Evolutionary conservation across 1,140 invertebrate species (phyloP).

Genomic region (Drosophila insularis): DNA sequence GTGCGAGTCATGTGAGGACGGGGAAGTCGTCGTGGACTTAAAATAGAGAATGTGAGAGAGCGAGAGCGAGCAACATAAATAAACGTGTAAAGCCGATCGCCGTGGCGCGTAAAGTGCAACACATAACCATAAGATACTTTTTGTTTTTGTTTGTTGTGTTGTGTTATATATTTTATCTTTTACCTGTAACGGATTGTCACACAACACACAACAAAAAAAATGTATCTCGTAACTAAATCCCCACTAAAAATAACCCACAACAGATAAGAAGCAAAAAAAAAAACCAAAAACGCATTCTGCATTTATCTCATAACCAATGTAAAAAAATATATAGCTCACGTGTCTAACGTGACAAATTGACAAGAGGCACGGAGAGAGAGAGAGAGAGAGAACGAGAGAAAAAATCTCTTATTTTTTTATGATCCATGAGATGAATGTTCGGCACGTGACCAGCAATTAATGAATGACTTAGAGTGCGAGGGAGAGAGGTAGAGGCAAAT

Average conservation of each 20-base stretch:
- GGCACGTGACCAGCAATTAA: slow-evolving; percentile 71
- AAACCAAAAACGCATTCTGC: slow-evolving; percentile 20
- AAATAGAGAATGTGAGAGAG: neutral
- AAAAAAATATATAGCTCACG: slow-evolving; percentile 38
- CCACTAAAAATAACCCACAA: slow-evolving; percentile 44
- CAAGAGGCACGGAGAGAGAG: slow-evolving; percentile 1
- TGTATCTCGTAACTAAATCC: slow-evolving; percentile 43
- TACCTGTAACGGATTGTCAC: slow-evolving; percentile 38
- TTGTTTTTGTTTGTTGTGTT: neutral
- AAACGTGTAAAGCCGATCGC: slow-evolving; percentile 5
- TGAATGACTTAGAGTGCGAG: slow-evolving; percentile 15
- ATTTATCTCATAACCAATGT: slow-evolving; percentile 3
- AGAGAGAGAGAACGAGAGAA: slow-evolving; percentile 7
- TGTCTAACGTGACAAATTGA: slow-evolving; percentile 39
- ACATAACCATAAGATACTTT: slow-evolving; percentile 1
- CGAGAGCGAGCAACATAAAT: neutral
- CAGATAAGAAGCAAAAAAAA: slow-evolving; percentile 27
- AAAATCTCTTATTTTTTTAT: slow-evolving; percentile 40
- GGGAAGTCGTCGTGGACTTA: neutral
- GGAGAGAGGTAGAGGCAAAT: neutral
- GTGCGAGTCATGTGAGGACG: slow-evolving; percentile 62
- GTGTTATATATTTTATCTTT: slow-evolving; percentile 31
- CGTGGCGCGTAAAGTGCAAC: slow-evolving; percentile 4
- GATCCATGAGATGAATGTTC: slow-evolving; percentile 29
- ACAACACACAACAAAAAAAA: slow-evolving; percentile 3